Evolutionary conservation across 2,888 invertebrate genomes (phyloP).

Genomic region (Lasioglossum marginatum): DNA sequence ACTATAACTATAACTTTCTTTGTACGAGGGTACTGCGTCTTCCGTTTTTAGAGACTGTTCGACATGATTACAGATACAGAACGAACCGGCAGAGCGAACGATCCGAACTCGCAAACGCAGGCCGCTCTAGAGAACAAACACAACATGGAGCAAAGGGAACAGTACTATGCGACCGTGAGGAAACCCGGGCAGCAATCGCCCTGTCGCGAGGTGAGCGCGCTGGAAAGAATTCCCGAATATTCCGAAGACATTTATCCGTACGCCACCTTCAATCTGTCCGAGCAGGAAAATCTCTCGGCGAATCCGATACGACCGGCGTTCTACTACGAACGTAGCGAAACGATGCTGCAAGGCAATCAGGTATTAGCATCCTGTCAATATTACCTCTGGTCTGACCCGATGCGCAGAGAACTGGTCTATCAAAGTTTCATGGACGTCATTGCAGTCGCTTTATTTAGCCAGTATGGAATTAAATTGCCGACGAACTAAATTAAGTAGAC

Average conservation of each 20-base stretch:
- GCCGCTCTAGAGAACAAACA: constrained; percentile 84
- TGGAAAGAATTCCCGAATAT: constrained; percentile 87
- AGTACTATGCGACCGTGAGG: constrained; percentile 86
- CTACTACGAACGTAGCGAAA: constrained; percentile 82
- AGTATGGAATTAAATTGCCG: background rate
- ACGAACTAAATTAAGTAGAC: background rate
- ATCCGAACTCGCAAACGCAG: constrained; percentile 81
- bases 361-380: constrained; percentile 60
- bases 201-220: constrained; percentile 82
- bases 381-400: background rate
- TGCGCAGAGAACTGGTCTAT: background rate
- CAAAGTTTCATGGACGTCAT: background rate
- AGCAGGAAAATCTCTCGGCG: constrained; percentile 86
- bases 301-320: constrained; percentile 84
- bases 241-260: constrained; percentile 88
- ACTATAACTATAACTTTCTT: background rate
- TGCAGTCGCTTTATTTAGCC: background rate
- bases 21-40: background rate
- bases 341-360: constrained; percentile 82
- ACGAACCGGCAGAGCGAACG: constrained; percentile 77
- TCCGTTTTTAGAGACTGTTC: background rate
- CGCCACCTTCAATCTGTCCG: constrained; percentile 87
- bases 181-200: constrained; percentile 85
- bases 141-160: constrained; percentile 85
- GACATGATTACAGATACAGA: constrained; percentile 73